A percentile compares a stretch with the other conserved stretches of the same genome.
phyloP scores from a whole-genome alignment of 1,140 invertebrate genomes.

The Archegozetes longisetosus region DNA sequence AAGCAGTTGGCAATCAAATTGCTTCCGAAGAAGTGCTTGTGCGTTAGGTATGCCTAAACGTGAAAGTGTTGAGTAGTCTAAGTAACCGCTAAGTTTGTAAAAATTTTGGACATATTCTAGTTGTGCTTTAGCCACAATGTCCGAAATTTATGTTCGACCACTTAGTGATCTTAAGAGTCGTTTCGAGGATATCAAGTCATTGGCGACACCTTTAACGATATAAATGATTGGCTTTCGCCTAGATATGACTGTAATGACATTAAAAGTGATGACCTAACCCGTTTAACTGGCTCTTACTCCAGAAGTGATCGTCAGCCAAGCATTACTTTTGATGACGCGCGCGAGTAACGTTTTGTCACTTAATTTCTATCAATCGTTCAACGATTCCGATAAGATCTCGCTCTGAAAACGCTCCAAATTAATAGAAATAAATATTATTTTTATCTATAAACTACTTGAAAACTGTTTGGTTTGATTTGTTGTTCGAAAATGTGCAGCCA shows the following conservation, averaged over 20 bases:
- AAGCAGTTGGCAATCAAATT: slow-evolving; percentile 49
- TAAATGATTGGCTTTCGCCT: slow-evolving; percentile 35
- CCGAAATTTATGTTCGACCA: slow-evolving; percentile 63
- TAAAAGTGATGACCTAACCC: slow-evolving; percentile 69
- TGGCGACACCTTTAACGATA: slow-evolving; percentile 39
- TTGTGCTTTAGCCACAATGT: slow-evolving; percentile 69
- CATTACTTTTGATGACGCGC: slow-evolving; percentile 96
- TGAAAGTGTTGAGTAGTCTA: slow-evolving; percentile 75
- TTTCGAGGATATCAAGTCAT: slow-evolving; percentile 46
- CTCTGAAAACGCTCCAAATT: slow-evolving; percentile 75
- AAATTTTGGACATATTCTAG: slow-evolving; percentile 80
- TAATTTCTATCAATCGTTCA: slow-evolving; percentile 63
- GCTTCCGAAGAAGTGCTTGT: slow-evolving; percentile 56
- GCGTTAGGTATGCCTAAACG: slow-evolving; percentile 74
- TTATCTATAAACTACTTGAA: slow-evolving; percentile 44
- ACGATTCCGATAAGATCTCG: slow-evolving; percentile 93
- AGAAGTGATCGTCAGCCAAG: slow-evolving; percentile 75
- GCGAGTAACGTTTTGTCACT: slow-evolving; percentile 78
- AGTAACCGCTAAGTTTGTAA: slow-evolving; percentile 81
- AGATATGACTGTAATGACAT: slow-evolving; percentile 68
- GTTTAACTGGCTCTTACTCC: slow-evolving; percentile 73
- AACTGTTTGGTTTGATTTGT: slow-evolving; percentile 72
- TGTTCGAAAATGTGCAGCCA: slow-evolving; percentile 93
- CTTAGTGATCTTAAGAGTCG: slow-evolving; percentile 48
- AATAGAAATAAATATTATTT: slow-evolving; percentile 3